Evolutionary conservation across 2,888 invertebrate genomes (phyloP), one percentile per base, ranked within the genome.

Genomic region (Tortricodes alternella): DNA sequence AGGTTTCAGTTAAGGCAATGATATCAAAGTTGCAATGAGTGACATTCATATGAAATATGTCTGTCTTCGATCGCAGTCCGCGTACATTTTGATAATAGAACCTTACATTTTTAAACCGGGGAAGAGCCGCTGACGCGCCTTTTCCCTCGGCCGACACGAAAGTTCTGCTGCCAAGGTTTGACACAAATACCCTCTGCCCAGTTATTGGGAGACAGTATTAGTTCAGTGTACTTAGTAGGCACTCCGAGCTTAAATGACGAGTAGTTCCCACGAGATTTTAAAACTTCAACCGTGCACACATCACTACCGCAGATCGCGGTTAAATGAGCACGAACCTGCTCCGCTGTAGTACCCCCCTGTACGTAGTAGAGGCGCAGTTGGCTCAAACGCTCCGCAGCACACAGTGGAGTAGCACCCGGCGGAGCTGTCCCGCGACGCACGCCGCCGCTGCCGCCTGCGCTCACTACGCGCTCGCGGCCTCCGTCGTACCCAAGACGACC

Each of bases 31-130:
- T 23, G 32, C 38, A 37, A 6, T 4, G 18, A n/a, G 4, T 15
- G 1, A 55, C 41, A 21, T 51, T 59, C 15, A 32, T 41, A 3
- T 21, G 7, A 35, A 56, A 52, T 7, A 11, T 5, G 4, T 2
- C 9, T 9, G 55, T 55, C n/a, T 59, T 59, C 1, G 55, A 46
- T 13, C 50, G 32, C 16, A 59, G 23, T 1, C 59, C 55, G 1
- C 53, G 29, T 3, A 59, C 58, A 23, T 59, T 59, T 27, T 59
- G 58, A 16, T 59, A 50, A 11, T 24, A 18, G 5, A 32, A 32
- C 2, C 3, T 4, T 32, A 32, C 7, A 32, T 4, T 15, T 18
- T 41, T 41, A 27, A n/a, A n/a, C n/a, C n/a, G n/a, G n/a, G n/a
- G n/a, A n/a, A n/a, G n/a, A n/a, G n/a, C n/a, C n/a, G n/a, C n/a